Percentiles rank a stretch among this genome's conserved stretches.
phyloP scores from a whole-genome alignment of 2,888 invertebrate genomes.

The Metallyticus violacea region DNA sequence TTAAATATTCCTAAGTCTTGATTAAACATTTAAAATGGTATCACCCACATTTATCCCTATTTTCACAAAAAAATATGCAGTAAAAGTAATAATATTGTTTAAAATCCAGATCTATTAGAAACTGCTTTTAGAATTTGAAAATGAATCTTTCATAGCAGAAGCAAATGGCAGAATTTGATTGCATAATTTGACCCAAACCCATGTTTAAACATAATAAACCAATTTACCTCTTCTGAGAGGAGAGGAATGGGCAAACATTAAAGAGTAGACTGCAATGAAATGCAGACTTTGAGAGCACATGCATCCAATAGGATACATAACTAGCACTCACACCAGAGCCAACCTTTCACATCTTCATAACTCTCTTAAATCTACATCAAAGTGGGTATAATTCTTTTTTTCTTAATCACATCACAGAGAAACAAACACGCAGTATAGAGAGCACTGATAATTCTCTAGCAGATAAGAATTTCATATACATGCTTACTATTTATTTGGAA shows the following conservation, averaged over 20 bases:
- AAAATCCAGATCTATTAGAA: too few relatives aligned
- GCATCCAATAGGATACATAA: slow-evolving; percentile 1
- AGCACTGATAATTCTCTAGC: slow-evolving; percentile 24
- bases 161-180: background rate
- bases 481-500: slow-evolving; percentile 41
- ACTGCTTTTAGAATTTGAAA: background rate
- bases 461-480: slow-evolving; percentile 25
- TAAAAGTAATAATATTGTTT: too few relatives aligned
- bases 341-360: slow-evolving; percentile 5
- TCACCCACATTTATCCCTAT: background rate
- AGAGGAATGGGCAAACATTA: slow-evolving; percentile 16
- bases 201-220: background rate
- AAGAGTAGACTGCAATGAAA: background rate
- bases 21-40: background rate
- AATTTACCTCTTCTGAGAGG: background rate
- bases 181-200: background rate
- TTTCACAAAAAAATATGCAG: background rate
- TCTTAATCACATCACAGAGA: slow-evolving; percentile 45
- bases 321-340: slow-evolving; percentile 13
- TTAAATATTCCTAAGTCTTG: too few relatives aligned
- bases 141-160: background rate
- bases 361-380: slow-evolving; percentile 39
- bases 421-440: slow-evolving; percentile 46
- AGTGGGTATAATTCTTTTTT: slow-evolving; percentile 49
- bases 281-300: background rate